phyloP scores from a whole-genome alignment of 1,140 invertebrate genomes.

The Coboldia fuscipes region DNA sequence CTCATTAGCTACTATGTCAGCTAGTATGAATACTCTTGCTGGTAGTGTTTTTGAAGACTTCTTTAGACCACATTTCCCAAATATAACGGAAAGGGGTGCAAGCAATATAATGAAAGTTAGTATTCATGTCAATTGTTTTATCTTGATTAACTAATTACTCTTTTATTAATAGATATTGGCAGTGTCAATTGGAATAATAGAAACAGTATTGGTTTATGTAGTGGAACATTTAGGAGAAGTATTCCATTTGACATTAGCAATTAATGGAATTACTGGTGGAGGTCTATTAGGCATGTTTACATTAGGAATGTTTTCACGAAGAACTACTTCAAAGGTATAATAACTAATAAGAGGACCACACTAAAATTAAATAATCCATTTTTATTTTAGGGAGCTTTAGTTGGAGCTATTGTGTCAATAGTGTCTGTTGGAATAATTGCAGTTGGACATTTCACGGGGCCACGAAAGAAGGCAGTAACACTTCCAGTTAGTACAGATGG shows the following conservation, averaged over 20 bases:
- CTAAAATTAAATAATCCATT: too few species aligned
- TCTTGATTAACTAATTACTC: too few species aligned
- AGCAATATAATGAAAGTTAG: conserved; percentile 20
- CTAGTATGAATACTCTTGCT: conserved; percentile 27
- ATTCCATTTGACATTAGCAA: conserved; percentile 22
- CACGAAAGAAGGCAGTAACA: not conserved
- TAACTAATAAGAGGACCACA: too few species aligned
- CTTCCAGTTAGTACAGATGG: too few species aligned
- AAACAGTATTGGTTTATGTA: conserved; percentile 26
- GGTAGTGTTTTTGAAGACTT: conserved; percentile 33
- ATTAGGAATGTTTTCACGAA: conserved; percentile 27
- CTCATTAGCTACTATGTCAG: conserved; percentile 29
- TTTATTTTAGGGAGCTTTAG: not conserved
- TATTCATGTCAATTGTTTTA: not conserved
- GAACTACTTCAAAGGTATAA: conserved; percentile 22
- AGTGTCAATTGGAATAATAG: conserved; percentile 18
- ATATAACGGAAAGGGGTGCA: conserved; percentile 12
- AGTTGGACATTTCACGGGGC: not conserved
- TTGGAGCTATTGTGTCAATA: not conserved
- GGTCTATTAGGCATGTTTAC: conserved; percentile 27
- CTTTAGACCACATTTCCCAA: conserved; percentile 18
- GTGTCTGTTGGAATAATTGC: not conserved
- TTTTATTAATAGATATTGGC: conserved; percentile 8
- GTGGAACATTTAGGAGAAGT: conserved; percentile 19
- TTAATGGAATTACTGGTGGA: conserved; percentile 26